These are phyloP conservation scores for Mugil cephalus DNA, from an alignment of 2,113 vertebrate genomes.

Conservation along the genomic window DNA sequence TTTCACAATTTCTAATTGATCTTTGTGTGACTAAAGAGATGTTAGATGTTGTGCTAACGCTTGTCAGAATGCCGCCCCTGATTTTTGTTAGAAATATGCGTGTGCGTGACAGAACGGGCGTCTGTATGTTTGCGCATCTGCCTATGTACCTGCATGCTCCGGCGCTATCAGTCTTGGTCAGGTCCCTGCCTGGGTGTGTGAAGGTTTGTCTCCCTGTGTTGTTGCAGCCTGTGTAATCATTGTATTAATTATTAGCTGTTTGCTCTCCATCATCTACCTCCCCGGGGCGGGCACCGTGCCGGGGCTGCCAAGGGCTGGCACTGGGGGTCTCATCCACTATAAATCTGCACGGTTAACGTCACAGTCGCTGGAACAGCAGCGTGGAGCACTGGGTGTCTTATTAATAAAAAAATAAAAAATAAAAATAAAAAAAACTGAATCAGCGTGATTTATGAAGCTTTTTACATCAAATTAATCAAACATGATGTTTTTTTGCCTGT, in stretches of 20 bases:
- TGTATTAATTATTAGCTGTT: constrained; percentile 87
- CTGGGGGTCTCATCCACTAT: constrained; percentile 76
- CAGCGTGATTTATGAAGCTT: neutral
- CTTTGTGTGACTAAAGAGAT: constrained; percentile 38
- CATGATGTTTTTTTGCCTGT: neutral
- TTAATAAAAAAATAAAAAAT: constrained; percentile 23
- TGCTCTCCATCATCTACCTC: constrained; percentile 84
- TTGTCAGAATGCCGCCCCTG: constrained; percentile 29
- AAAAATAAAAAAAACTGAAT: constrained; percentile 19
- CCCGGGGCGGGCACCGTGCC: constrained; percentile 73
- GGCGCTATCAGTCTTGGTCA: constrained; percentile 81
- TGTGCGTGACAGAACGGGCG: constrained; percentile 11
- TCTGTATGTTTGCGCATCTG: constrained; percentile 72
- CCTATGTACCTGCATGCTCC: constrained; percentile 55
- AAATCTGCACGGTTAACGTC: constrained; percentile 78
- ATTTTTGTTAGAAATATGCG: constrained; percentile 1
- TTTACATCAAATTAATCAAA: neutral
- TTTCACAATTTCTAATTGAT: constrained; percentile 61
- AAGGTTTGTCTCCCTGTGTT: constrained; percentile 82
- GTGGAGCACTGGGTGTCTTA: constrained; percentile 5
- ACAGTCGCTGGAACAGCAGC: constrained; percentile 46
- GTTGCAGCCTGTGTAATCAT: constrained; percentile 83
- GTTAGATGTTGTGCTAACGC: constrained; percentile 37
- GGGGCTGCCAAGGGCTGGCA: constrained; percentile 78
- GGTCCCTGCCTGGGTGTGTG: constrained; percentile 72